Conservation (phyloP, 2,797 vertebrate species). For the Gambusia yucatana region DNA sequence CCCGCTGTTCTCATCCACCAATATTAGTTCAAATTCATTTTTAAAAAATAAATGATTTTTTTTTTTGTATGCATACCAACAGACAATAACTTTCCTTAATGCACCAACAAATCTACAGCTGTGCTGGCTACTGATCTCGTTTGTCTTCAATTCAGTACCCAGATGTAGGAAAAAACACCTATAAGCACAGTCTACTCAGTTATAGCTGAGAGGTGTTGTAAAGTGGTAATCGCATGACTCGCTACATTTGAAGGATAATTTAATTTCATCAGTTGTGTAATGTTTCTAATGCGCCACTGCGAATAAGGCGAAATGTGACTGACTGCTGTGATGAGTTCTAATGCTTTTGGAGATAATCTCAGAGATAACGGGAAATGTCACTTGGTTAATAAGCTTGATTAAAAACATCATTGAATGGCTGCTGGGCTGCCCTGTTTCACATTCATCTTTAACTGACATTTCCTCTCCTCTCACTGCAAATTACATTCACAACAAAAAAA, state of each 20-base stretch:
- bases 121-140: background rate
- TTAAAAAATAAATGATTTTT: background rate
- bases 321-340: constrained; percentile 7
- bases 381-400: constrained; percentile 49
- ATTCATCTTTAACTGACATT: constrained; percentile 43
- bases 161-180: constrained; percentile 10
- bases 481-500: constrained; percentile 7
- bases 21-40: background rate
- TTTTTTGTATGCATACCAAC: background rate
- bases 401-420: constrained; percentile 41
- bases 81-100: background rate
- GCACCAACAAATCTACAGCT: background rate
- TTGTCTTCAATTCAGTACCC: constrained; percentile 10
- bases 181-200: background rate
- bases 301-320: constrained; percentile 7
- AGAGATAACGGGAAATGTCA: constrained; percentile 46
- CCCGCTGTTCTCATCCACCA: background rate
- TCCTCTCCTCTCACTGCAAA: constrained; percentile 44
- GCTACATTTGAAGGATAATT: constrained; percentile 23
- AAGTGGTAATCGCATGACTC: constrained; percentile 17
- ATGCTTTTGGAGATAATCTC: constrained; percentile 37
- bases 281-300: constrained; percentile 11
- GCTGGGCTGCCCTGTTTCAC: constrained; percentile 41
- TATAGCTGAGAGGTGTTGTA: background rate
- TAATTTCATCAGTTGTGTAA: constrained; percentile 17